phyloP scores from a whole-genome alignment of 1,140 invertebrate species.

The Bacillus rossius region DNA sequence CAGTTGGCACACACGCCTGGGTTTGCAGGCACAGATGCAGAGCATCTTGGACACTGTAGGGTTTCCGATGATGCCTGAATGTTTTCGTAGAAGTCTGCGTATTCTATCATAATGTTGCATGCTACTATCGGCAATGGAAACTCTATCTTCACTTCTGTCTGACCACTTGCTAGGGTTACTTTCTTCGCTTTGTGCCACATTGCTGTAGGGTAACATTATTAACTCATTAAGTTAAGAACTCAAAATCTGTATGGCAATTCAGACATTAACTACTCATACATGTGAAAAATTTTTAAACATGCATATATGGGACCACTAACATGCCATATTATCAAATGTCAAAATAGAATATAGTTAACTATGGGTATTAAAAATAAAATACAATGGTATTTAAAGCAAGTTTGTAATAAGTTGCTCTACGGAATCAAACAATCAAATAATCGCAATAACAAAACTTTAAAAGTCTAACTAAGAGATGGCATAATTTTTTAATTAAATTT shows the following conservation, averaged over 20 bases:
- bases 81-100: conserved; percentile 96
- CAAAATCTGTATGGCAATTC: too few relatives aligned
- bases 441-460: too few relatives aligned
- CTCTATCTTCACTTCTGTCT: conserved; percentile 94
- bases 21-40: conserved; percentile 92
- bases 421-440: too few relatives aligned
- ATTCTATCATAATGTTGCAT: conserved; percentile 99
- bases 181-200: conserved; percentile 97
- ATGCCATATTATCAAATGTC: too few relatives aligned
- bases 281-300: neutral
- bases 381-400: too few relatives aligned
- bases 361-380: too few relatives aligned
- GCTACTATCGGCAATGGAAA: conserved; percentile 95
- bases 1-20: conserved; percentile 97
- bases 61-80: conserved; percentile 78
- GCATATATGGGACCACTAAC: too few relatives aligned
- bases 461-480: too few relatives aligned
- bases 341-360: too few relatives aligned
- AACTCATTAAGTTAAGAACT: conserved; percentile 20
- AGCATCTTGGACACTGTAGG: conserved; percentile 92
- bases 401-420: too few relatives aligned
- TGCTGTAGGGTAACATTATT: conserved; percentile 45
- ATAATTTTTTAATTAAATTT: too few relatives aligned
- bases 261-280: too few relatives aligned
- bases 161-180: conserved; percentile 79